Evolutionary conservation across 2,113 vertebrate species (phyloP).

Genomic region (Elachura formosa): DNA sequence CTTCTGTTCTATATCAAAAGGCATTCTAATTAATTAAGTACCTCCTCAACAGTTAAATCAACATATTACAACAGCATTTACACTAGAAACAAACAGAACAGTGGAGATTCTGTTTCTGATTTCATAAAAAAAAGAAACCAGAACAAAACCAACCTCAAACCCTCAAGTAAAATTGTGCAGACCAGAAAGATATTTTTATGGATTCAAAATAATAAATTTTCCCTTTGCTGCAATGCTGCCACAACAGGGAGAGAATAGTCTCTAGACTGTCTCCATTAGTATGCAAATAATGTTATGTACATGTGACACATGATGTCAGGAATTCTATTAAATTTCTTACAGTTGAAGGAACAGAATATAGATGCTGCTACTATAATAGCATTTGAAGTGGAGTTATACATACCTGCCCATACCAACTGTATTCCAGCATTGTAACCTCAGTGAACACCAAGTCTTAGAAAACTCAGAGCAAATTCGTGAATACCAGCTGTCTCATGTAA

Average conservation of each 20-base stretch:
- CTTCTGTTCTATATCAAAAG: neutral
- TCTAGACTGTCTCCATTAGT: neutral
- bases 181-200: neutral
- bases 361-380: neutral
- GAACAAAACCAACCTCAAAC: too few species aligned
- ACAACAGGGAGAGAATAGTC: neutral
- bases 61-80: neutral
- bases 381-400: conserved; percentile 68
- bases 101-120: neutral
- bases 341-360: conserved; percentile 42
- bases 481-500: conserved; percentile 58
- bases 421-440: conserved; percentile 88
- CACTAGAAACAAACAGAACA: neutral
- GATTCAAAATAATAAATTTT: neutral
- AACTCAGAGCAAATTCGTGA: conserved; percentile 52
- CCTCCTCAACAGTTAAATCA: neutral
- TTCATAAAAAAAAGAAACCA: neutral
- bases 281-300: conserved; percentile 34
- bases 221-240: neutral
- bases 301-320: conserved; percentile 45
- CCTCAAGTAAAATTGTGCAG: neutral
- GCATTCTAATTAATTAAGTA: neutral
- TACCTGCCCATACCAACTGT: conserved; percentile 97
- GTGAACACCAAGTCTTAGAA: conserved; percentile 51
- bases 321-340: conserved; percentile 58